These are phyloP conservation scores for Tapera naevia DNA, from an alignment of 2,797 vertebrate species.

Conservation along the genomic window DNA sequence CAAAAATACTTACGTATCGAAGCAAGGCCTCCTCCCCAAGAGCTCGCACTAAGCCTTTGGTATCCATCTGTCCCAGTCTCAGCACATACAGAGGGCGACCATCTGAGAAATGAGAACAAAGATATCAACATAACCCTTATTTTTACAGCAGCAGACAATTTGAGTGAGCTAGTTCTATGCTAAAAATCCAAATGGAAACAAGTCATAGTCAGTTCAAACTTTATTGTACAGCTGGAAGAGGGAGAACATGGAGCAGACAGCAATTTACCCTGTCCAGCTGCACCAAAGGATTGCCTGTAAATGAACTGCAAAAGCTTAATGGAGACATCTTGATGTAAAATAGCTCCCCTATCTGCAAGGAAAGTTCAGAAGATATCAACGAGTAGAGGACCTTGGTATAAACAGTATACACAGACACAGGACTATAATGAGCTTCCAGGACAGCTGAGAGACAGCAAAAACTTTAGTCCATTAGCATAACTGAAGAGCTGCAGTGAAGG, in stretches of 20 bases:
- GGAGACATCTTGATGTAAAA: neutral
- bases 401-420: neutral
- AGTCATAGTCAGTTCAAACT: neutral
- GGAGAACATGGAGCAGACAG: neutral
- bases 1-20: conserved; percentile 86
- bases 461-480: neutral
- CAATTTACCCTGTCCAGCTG: neutral
- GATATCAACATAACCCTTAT: neutral
- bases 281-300: neutral
- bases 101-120: conserved; percentile 74
- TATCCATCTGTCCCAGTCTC: conserved; percentile 98
- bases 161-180: neutral
- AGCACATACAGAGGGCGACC: conserved; percentile 95
- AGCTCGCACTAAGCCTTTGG: conserved; percentile 94
- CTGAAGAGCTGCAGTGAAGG: neutral
- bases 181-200: neutral
- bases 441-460: neutral
- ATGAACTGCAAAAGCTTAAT: neutral
- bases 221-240: neutral
- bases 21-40: conserved; percentile 97
- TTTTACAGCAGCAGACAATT: neutral
- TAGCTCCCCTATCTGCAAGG: neutral
- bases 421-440: neutral
- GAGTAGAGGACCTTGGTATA: neutral
- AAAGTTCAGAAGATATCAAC: neutral